phyloP scores from a whole-genome alignment of 2,888 invertebrate species.

The Zygothrica quintamaculata region DNA sequence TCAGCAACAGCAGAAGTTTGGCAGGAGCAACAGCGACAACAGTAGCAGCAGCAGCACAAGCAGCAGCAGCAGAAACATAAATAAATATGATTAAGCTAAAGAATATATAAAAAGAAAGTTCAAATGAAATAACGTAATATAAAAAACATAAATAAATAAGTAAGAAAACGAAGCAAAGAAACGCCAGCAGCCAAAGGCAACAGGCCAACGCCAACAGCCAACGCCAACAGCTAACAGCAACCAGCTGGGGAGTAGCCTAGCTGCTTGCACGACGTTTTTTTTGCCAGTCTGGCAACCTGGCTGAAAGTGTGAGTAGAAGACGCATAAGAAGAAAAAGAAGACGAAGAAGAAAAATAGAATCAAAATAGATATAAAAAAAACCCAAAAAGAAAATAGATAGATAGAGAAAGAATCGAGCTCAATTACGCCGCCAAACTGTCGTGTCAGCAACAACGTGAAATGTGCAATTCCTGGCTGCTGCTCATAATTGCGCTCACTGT shows the following conservation, averaged over 20 bases:
- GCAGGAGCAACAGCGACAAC: slow-evolving; percentile 12
- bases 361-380: background rate
- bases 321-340: background rate
- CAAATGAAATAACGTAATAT: slow-evolving; percentile 78
- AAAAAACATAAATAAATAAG: slow-evolving; percentile 73
- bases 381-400: slow-evolving; percentile 11
- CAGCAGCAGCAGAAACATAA: slow-evolving; percentile 61
- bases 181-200: slow-evolving; percentile 42
- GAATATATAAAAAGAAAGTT: slow-evolving; percentile 75
- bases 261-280: slow-evolving; percentile 2
- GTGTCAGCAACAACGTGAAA: slow-evolving; percentile 84
- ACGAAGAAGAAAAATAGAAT: slow-evolving; percentile 1
- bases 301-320: background rate
- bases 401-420: slow-evolving; percentile 70
- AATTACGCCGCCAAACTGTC: slow-evolving; percentile 78
- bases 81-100: slow-evolving; percentile 78
- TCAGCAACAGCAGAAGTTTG: slow-evolving; percentile 17
- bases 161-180: slow-evolving; percentile 33
- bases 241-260: slow-evolving; percentile 43
- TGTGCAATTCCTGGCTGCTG: slow-evolving; percentile 85
- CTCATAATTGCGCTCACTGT: slow-evolving; percentile 84
- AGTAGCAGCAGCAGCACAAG: slow-evolving; percentile 32
- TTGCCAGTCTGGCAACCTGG: slow-evolving; percentile 18
- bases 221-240: slow-evolving; percentile 52
- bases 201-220: slow-evolving; percentile 44